A percentile compares a stretch with the other conserved stretches of the same genome.
phyloP scores from a whole-genome alignment of 2,888 invertebrate species.

The Drosophila bunnanda region DNA sequence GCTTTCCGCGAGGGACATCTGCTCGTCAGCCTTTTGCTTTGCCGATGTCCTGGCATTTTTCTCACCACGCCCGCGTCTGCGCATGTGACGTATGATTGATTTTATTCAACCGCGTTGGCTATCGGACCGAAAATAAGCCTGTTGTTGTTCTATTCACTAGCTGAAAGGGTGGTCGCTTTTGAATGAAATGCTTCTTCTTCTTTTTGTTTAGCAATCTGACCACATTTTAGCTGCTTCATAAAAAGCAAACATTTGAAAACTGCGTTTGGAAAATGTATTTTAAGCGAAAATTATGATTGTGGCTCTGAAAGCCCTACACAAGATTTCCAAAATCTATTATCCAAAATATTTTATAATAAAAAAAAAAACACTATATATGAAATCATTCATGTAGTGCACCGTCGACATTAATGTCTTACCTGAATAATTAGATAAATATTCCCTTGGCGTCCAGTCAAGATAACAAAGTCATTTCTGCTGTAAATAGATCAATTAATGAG shows the following conservation, averaged over 20 bases:
- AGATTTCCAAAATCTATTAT: too few relatives aligned
- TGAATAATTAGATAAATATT: too few relatives aligned
- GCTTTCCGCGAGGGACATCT: slow-evolving; percentile 20
- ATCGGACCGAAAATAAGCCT: slow-evolving; percentile 21
- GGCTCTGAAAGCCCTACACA: too few relatives aligned
- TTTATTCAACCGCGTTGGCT: slow-evolving; percentile 47
- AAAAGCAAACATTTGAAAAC: background rate
- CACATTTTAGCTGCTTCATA: background rate
- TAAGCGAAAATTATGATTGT: too few relatives aligned
- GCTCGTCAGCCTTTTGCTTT: slow-evolving; percentile 21
- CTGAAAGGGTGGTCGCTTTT: background rate
- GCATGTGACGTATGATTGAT: slow-evolving; percentile 82
- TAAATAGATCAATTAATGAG: background rate
- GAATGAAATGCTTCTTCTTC: slow-evolving; percentile 24
- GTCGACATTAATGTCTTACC: too few relatives aligned
- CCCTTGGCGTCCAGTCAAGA: too few relatives aligned
- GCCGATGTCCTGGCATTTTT: slow-evolving; percentile 46
- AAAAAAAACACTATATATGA: too few relatives aligned
- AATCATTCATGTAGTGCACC: too few relatives aligned
- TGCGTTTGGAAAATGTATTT: background rate
- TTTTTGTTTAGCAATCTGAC: slow-evolving; percentile 7
- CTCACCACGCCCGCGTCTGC: slow-evolving; percentile 61
- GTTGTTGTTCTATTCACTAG: slow-evolving; percentile 28
- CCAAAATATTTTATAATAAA: too few relatives aligned
- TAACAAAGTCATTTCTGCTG: background rate